phyloP scores from a whole-genome alignment of 2,797 vertebrate species.

The Basileuterus tristriatus region DNA sequence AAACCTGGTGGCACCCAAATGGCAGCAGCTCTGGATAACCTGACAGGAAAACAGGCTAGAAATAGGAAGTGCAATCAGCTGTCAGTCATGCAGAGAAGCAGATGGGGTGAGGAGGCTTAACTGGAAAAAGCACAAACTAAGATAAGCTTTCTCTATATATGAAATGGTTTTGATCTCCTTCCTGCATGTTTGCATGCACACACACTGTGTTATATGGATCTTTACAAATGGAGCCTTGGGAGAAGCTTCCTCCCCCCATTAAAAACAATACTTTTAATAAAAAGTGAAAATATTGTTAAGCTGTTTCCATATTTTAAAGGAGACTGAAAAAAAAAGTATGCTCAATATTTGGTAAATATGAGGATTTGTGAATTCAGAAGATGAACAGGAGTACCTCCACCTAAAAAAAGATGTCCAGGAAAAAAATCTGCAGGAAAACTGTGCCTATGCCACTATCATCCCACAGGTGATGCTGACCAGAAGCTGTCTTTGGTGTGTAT shows the following conservation, averaged over 20 bases:
- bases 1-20: not conserved
- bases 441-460: not conserved
- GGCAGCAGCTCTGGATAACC: not conserved
- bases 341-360: not conserved
- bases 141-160: not conserved
- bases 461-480: not conserved
- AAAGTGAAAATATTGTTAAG: not conserved
- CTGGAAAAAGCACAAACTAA: not conserved
- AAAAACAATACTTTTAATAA: not conserved
- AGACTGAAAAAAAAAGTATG: not conserved
- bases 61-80: not conserved
- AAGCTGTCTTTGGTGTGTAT: not conserved
- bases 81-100: not conserved
- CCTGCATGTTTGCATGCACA: not conserved
- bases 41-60: not conserved
- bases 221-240: not conserved
- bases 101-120: not conserved
- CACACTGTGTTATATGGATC: not conserved
- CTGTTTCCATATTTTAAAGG: not conserved
- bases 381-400: not conserved
- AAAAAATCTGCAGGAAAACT: not conserved
- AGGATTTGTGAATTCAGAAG: not conserved
- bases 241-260: not conserved
- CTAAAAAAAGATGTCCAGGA: not conserved
- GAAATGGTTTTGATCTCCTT: not conserved